phyloP scores from a whole-genome alignment of 2,888 invertebrate genomes.

The Dimorphilus gyrociliatus region DNA sequence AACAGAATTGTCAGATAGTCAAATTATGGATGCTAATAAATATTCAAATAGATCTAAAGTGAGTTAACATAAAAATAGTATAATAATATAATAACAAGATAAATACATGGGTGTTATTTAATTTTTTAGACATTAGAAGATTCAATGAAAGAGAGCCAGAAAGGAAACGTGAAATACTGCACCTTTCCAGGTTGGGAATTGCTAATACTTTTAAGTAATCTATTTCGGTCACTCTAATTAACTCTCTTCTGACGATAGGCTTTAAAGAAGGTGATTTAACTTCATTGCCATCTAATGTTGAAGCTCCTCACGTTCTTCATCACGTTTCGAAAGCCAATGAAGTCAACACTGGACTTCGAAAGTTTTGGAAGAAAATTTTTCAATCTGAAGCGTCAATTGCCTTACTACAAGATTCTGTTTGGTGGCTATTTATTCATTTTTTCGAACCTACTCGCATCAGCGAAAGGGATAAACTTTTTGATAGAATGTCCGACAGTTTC shows the following conservation, averaged over 20 bases:
- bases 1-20: too few relatives aligned
- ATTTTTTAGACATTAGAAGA: constrained; percentile 21
- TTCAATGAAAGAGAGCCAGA: constrained; percentile 20
- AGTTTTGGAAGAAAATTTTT: constrained; percentile 36
- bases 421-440: constrained; percentile 31
- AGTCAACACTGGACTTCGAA: constrained; percentile 32
- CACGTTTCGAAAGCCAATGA: constrained; percentile 29
- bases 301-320: constrained; percentile 31
- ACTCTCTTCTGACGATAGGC: too few relatives aligned
- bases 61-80: too few relatives aligned
- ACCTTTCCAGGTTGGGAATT: constrained; percentile 28
- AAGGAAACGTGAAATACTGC: constrained; percentile 26
- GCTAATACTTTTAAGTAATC: background rate
- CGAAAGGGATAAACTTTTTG: constrained; percentile 27
- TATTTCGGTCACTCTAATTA: constrained; percentile 4
- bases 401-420: constrained; percentile 32
- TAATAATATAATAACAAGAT: too few relatives aligned
- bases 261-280: constrained; percentile 26
- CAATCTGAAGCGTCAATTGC: constrained; percentile 34
- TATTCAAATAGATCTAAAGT: too few relatives aligned
- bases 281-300: constrained; percentile 29
- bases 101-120: too few relatives aligned
- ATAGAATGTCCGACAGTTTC: constrained; percentile 34
- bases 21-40: too few relatives aligned
- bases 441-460: constrained; percentile 15